Evolutionary conservation across 2,888 invertebrate species (phyloP).

Genomic region (Sminthurinus aureus): DNA sequence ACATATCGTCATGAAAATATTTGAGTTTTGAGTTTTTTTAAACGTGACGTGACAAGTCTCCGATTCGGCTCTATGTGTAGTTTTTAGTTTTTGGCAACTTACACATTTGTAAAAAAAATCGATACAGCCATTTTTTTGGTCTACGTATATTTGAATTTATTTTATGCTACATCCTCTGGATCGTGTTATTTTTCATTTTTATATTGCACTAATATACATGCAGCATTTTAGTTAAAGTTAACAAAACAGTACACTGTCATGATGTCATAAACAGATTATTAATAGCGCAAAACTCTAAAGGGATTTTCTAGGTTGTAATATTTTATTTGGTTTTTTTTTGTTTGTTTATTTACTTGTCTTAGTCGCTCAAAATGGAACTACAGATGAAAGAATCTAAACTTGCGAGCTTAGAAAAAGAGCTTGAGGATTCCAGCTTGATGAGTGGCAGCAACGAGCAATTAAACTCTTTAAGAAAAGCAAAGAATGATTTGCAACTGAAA

Average conservation of each 20-base stretch:
- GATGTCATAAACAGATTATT: slow-evolving; percentile 17
- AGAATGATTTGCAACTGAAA: slow-evolving; percentile 86
- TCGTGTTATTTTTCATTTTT: neutral
- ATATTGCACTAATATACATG: slow-evolving; percentile 9
- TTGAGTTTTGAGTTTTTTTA: too few species aligned
- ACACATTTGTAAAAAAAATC: neutral
- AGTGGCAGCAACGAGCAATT: slow-evolving; percentile 87
- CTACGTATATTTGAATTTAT: slow-evolving; percentile 7
- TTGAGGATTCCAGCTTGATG: slow-evolving; percentile 83
- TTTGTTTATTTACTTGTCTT: slow-evolving; percentile 40
- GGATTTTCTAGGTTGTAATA: neutral
- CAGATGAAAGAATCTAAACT: slow-evolving; percentile 90
- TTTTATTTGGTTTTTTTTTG: slow-evolving; percentile 20
- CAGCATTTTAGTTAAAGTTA: neutral
- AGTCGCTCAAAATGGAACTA: slow-evolving; percentile 87
- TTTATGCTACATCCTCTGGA: neutral
- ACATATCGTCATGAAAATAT: neutral
- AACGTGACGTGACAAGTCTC: too few species aligned
- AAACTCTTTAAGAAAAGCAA: slow-evolving; percentile 79
- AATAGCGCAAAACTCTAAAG: slow-evolving; percentile 6
- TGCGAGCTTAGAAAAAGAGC: slow-evolving; percentile 77
- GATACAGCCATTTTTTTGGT: neutral
- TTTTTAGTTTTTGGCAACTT: neutral
- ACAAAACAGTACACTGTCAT: neutral
- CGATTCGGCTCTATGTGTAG: neutral